phyloP scores from a whole-genome alignment of 2,113 vertebrate species.

The Rhynchopsitta pachyrhyncha region DNA sequence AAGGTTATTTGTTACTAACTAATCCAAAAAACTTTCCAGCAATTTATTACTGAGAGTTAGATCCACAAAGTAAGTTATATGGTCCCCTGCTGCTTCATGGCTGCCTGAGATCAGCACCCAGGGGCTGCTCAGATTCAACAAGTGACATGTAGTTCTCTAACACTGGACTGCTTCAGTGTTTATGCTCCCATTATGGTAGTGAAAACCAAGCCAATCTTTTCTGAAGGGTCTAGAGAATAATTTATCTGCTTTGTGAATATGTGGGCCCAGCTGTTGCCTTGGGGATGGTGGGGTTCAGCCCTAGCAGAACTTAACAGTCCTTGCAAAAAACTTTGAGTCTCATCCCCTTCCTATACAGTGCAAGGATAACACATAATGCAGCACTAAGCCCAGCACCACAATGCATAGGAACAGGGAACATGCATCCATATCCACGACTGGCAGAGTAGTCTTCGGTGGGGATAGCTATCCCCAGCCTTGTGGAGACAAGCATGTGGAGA shows the following conservation, averaged over 20 bases:
- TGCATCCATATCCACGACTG: neutral
- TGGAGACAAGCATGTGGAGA: neutral
- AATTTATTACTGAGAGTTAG: neutral
- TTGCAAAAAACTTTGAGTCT: neutral
- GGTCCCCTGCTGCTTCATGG: neutral
- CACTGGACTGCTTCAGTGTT: neutral
- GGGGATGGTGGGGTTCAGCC: neutral
- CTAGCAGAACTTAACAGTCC: neutral
- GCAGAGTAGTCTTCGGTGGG: rapidly evolving
- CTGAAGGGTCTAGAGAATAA: neutral
- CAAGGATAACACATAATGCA: neutral
- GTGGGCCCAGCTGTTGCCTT: neutral
- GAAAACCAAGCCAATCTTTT: neutral
- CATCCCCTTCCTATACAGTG: neutral
- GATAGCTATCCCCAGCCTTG: neutral
- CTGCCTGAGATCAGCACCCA: neutral
- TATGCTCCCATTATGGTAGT: neutral
- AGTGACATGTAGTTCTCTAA: neutral
- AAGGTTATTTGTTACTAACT: neutral
- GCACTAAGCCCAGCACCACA: neutral
- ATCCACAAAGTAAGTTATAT: neutral
- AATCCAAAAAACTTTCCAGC: neutral
- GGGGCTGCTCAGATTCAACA: neutral
- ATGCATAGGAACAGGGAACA: neutral
- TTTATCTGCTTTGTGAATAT: neutral